Evolutionary conservation across 2,888 invertebrate species (phyloP), one percentile per base, ranked within the genome.

Genomic region (Dyspetes luteomarginatus): DNA sequence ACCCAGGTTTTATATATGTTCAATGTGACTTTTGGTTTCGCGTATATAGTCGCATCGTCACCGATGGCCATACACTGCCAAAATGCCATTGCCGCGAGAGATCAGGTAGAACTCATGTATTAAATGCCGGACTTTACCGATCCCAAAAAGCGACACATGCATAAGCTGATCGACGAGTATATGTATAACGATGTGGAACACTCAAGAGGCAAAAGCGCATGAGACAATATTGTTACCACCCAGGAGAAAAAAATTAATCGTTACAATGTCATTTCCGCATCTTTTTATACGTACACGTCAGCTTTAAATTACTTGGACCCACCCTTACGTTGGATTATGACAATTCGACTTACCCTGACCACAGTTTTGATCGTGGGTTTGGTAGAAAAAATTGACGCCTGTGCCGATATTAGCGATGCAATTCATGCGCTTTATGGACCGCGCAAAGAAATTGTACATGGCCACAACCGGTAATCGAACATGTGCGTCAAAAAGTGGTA

Each of bases 1-100:
- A 90, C 90, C 90, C 90, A 90, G 84, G 83, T 84, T 83, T n/a
- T n/a, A n/a, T 81, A 84, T 78, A 78, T 48, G 60, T 82, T 69
- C 43, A 22, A 64, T 62, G 76, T 74, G 56, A 79, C 28, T 56
- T 72, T 62, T 60, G 67, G 50, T 58, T 62, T 50, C 50, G 19
- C 55, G 62, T 69, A 65, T 67, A 65, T 15, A 48, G 56, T 45
- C 48, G 24, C 30, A 17, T 58, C 52, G 56, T 41, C 56, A 36
- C 62, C 45, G 24, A 36, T 65, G 30, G 17, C 48, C 60, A 60
- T 60, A 50, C 19, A 17, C 56, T 73, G 55, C 15, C 64, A 55
- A 74, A 72, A 65, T 79, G 48, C 55, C 74, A 71, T 64, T 60
- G 68, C 67, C 71, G 56, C 45, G 19, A 62, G 41, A 65, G 65